Evolutionary conservation across 2,797 vertebrate species (phyloP), one percentile per base, ranked within the genome.

Genomic region (Lepus oiostolus): DNA sequence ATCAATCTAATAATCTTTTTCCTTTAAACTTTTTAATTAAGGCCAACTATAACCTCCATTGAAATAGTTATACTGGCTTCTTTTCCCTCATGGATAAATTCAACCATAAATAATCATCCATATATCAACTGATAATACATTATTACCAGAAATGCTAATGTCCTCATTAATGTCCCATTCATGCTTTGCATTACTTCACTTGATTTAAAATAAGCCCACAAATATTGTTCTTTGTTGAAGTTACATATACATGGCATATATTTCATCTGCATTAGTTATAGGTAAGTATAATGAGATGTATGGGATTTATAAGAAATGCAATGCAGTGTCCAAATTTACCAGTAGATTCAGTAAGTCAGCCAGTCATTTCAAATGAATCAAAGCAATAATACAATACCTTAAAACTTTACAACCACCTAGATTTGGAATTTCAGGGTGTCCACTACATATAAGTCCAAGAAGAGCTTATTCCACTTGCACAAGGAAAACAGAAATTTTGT

Each of bases 121-220:
- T 90, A 5, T 42, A 42, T 72, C n/a, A 62, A 74, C 28, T 70
- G 52, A 70, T 85, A 90, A 83, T 85, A 17, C 13, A 86, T 87
- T 93, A 80, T 86, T 94, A 79, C 62, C n/a, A 72, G 70, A 93
- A 92, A 92, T 68, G 67, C 65, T 50, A 94, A 91, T 67, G 24
- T 81, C 38, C 9, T 87, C 71, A 89, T 91, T 92, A 85, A 67
- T 63, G 52, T 77, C 52, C 65, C 74, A 85, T 85, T 86, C 24
- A 21, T 85, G 52, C 21, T 75, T 89, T 70, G 4, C 72, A 52
- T 89, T 93, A 77, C 28, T 89, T 87, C 63, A 71, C n/a, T 80
- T 88, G 88, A 74, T 91, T 85, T 95, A 95, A 93, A 87, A 75
- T 54, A 93, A 92, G 47, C 2, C 4, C 76, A 82, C 42, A 91